Conservation (phyloP, 2,797 vertebrate species). For the Thunnus albacares region DNA sequence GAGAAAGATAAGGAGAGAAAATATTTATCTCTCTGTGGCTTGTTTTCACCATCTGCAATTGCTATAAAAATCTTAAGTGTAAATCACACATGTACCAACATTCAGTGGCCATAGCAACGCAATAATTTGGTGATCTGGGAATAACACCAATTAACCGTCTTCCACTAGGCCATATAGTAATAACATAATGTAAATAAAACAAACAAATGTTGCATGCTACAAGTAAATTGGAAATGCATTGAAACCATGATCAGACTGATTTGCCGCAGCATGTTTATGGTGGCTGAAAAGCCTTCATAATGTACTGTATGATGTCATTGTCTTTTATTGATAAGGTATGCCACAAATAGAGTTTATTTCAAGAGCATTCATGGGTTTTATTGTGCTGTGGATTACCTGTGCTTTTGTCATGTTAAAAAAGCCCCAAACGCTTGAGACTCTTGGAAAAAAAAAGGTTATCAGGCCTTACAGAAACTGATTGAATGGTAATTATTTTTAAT, state of each 20-base stretch:
- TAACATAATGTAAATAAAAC: constrained; percentile 40
- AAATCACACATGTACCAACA: constrained; percentile 20
- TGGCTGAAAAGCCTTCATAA: background rate
- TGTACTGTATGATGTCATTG: constrained; percentile 9
- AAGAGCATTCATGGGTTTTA: background rate
- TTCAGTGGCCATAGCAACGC: constrained; percentile 24
- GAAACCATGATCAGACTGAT: background rate
- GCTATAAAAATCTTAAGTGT: constrained; percentile 12
- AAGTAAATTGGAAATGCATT: constrained; percentile 13
- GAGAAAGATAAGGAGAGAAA: background rate
- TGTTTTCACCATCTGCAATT: constrained; percentile 2
- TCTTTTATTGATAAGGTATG: constrained; percentile 11
- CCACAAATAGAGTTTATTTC: constrained; percentile 29
- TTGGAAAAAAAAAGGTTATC: background rate
- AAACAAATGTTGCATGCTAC: constrained; percentile 10
- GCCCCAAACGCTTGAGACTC: background rate
- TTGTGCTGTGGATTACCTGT: constrained; percentile 9
- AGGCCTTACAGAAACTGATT: background rate
- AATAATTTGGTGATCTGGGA: constrained; percentile 53
- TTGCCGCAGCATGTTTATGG: background rate
- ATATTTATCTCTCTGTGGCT: constrained; percentile 1
- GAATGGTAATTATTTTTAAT: constrained; percentile 1
- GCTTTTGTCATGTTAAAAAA: constrained; percentile 1
- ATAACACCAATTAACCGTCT: constrained; percentile 54
- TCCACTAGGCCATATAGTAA: constrained; percentile 36